Conservation (phyloP, 2,113 vertebrate genomes). For the Empidonax alnorum region DNA sequence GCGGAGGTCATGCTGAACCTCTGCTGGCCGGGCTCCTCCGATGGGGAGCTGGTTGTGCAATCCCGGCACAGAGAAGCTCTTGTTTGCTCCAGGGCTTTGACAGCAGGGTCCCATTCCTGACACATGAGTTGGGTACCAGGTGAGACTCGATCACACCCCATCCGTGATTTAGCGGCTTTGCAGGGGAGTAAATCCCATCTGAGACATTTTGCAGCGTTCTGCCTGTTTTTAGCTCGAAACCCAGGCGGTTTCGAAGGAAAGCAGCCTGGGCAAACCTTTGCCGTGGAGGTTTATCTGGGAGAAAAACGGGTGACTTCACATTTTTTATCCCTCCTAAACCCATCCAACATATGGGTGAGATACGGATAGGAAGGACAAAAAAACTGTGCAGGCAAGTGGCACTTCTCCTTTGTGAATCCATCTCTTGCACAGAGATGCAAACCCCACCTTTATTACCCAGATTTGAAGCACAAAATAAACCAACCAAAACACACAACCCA, state of each 20-base stretch:
- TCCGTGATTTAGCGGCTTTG: background rate
- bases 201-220: accelerated
- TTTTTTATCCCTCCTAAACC: background rate
- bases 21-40: background rate
- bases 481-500: background rate
- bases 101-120: background rate
- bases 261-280: background rate
- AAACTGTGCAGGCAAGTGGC: background rate
- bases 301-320: background rate
- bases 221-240: background rate
- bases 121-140: background rate
- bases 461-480: background rate
- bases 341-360: background rate
- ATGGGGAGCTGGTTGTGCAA: background rate
- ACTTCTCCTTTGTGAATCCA: background rate
- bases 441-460: background rate
- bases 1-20: conserved; percentile 40
- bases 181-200: background rate
- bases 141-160: background rate
- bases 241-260: accelerated
- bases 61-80: conserved; percentile 8
- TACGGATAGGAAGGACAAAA: background rate
- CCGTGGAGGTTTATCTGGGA: background rate
- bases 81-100: background rate
- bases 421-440: background rate